Evolutionary conservation across 2,113 vertebrate genomes (phyloP).

Genomic region (Lepidothrix coronata): DNA sequence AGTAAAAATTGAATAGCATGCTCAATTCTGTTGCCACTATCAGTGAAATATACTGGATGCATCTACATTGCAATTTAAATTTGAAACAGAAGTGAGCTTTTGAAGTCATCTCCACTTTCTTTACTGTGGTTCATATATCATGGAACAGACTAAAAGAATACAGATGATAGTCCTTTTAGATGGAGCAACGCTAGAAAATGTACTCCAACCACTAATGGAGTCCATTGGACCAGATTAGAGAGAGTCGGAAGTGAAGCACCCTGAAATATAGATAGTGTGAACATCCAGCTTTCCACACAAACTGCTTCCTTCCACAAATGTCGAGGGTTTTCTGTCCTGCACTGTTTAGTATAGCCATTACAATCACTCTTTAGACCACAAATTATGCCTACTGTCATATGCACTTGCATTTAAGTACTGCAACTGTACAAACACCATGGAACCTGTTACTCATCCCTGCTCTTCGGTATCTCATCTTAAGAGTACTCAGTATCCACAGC

Average conservation of each 20-base stretch:
- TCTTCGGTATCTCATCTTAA: background rate
- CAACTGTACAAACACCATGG: background rate
- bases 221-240: background rate
- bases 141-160: background rate
- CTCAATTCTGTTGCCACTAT: background rate
- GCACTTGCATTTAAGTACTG: background rate
- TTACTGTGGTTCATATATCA: background rate
- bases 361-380: slow-evolving; percentile 3
- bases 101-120: background rate
- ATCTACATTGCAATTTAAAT: background rate
- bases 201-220: slow-evolving; percentile 37
- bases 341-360: background rate
- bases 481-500: background rate
- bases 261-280: background rate
- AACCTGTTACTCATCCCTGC: background rate
- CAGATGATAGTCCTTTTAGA: background rate
- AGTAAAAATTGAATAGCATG: background rate
- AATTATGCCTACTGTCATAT: background rate
- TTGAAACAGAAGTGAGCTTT: background rate
- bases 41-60: background rate
- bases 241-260: background rate
- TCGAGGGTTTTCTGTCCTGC: background rate
- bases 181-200: background rate
- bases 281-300: background rate
- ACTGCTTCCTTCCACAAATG: slow-evolving; percentile 33